Evolutionary conservation across 2,888 invertebrate genomes (phyloP).

Genomic region (Torymus texanus): DNA sequence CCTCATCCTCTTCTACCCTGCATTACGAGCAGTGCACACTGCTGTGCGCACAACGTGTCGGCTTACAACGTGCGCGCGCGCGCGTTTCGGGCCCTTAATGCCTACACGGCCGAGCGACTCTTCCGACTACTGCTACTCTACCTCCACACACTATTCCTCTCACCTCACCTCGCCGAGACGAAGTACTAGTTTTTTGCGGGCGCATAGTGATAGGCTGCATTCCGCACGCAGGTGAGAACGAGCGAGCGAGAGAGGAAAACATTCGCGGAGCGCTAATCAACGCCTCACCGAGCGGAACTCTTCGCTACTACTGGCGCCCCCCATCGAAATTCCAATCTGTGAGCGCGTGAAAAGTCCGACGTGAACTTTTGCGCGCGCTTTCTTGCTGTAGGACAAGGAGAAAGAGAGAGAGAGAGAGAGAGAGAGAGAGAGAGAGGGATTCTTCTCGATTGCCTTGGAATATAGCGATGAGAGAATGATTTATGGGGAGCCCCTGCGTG

Average conservation of each 20-base stretch:
- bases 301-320: slow-evolving; percentile 61
- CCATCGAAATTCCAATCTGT: slow-evolving; percentile 72
- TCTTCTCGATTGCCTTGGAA: slow-evolving; percentile 36
- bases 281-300: slow-evolving; percentile 63
- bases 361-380: slow-evolving; percentile 5
- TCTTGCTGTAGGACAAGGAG: background rate
- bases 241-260: slow-evolving; percentile 64
- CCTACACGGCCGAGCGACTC: slow-evolving; percentile 25
- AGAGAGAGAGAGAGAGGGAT: background rate
- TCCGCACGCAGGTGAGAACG: slow-evolving; percentile 61
- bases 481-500: slow-evolving; percentile 11
- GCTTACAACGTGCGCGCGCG: slow-evolving; percentile 26
- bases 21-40: background rate
- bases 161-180: slow-evolving; percentile 23
- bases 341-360: slow-evolving; percentile 62
- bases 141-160: background rate
- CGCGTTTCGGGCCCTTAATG: slow-evolving; percentile 32
- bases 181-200: slow-evolving; percentile 64
- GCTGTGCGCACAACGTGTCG: slow-evolving; percentile 18
- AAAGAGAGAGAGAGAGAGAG: too few species aligned
- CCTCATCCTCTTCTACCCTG: slow-evolving; percentile 21
- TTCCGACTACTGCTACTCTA: slow-evolving; percentile 12
- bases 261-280: slow-evolving; percentile 72
- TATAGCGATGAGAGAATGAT: slow-evolving; percentile 38
- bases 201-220: slow-evolving; percentile 68